These are phyloP conservation scores for Heterocephalus glaber DNA, from an alignment of 2,113 vertebrate genomes.

Conservation along the genomic window DNA sequence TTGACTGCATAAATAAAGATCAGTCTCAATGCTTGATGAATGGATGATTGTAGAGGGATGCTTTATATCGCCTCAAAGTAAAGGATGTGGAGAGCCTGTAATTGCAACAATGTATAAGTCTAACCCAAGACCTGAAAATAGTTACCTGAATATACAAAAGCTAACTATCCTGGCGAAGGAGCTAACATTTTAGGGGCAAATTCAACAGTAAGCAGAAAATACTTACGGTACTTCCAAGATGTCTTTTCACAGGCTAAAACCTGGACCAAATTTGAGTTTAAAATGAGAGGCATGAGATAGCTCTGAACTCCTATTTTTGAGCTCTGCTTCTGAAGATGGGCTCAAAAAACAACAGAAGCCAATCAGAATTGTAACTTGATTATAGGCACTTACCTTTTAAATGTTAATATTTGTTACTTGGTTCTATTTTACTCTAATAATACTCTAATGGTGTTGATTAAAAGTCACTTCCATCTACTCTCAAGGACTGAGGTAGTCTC, in stretches of 20 bases:
- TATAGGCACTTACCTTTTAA: slow-evolving; percentile 66
- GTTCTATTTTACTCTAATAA: slow-evolving; percentile 61
- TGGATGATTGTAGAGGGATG: background rate
- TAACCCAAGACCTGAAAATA: background rate
- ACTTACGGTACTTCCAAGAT: slow-evolving; percentile 21
- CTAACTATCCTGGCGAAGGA: background rate
- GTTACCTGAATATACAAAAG: background rate
- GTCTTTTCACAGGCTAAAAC: background rate
- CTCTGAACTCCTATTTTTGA: slow-evolving; percentile 17
- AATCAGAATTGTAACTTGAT: slow-evolving; percentile 54
- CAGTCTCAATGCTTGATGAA: background rate
- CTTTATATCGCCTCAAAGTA: slow-evolving; percentile 26
- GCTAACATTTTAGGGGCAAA: slow-evolving; percentile 12
- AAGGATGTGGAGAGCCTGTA: slow-evolving; percentile 4
- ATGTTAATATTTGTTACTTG: slow-evolving; percentile 54
- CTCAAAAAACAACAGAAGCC: slow-evolving; percentile 24
- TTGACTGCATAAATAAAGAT: background rate
- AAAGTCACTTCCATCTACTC: slow-evolving; percentile 59
- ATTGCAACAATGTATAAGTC: background rate
- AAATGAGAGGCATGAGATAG: slow-evolving; percentile 30
- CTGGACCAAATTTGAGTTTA: slow-evolving; percentile 2
- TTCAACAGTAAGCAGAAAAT: background rate
- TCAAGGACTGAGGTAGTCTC: slow-evolving; percentile 68
- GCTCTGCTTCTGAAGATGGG: background rate
- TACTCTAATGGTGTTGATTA: slow-evolving; percentile 57